Conservation (phyloP, 2,797 vertebrate species). For the Thaleichthys pacificus region DNA sequence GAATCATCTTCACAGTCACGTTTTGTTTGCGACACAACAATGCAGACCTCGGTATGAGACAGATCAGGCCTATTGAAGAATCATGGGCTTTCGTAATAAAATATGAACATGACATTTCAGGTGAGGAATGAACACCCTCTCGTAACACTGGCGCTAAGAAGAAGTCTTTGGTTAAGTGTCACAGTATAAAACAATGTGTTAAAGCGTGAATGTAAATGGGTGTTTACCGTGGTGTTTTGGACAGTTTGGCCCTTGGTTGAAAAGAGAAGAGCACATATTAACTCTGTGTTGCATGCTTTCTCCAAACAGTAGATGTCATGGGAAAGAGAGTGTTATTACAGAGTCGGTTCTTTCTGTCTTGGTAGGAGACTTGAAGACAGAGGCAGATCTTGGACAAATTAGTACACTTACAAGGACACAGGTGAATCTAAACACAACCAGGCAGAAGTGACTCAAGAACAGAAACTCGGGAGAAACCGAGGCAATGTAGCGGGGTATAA, state of each 20-base stretch:
- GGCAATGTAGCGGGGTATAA: slow-evolving; percentile 38
- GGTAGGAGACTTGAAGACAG: slow-evolving; percentile 17
- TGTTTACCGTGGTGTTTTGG: slow-evolving; percentile 77
- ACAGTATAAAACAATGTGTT: slow-evolving; percentile 31
- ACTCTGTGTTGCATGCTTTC: slow-evolving; percentile 67
- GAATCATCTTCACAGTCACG: background rate
- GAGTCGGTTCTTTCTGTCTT: slow-evolving; percentile 21
- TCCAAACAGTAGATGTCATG: slow-evolving; percentile 53
- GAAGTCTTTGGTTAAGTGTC: slow-evolving; percentile 30
- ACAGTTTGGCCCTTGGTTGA: slow-evolving; percentile 80
- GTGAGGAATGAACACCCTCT: slow-evolving; percentile 33
- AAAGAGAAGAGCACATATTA: slow-evolving; percentile 76
- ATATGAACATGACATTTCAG: background rate
- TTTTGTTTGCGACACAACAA: background rate
- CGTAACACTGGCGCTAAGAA: slow-evolving; percentile 30
- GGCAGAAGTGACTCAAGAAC: slow-evolving; percentile 14
- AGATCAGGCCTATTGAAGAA: slow-evolving; percentile 21
- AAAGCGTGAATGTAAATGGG: slow-evolving; percentile 59
- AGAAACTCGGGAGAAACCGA: slow-evolving; percentile 48
- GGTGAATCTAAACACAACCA: background rate
- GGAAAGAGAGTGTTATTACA: slow-evolving; percentile 44
- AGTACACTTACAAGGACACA: background rate
- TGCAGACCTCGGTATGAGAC: slow-evolving; percentile 24
- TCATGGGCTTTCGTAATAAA: background rate
- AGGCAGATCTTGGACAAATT: background rate